Percentiles rank a stretch among this genome's conserved stretches.
Evolutionary conservation across 2,888 invertebrate genomes (phyloP).

Genomic region (Macrostomum cliftonense): DNA sequence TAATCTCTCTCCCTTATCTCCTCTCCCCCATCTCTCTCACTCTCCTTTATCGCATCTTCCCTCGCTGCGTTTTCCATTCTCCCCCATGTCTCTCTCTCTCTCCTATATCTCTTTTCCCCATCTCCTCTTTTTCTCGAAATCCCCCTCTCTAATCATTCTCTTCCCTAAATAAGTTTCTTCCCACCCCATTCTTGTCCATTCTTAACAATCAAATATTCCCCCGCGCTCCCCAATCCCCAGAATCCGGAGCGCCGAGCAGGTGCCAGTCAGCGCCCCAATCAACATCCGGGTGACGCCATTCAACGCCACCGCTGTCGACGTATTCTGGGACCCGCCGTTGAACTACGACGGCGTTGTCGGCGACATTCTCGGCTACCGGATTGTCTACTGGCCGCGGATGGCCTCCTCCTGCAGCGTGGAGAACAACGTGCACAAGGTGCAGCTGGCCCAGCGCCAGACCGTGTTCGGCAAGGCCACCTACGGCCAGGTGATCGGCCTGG

Average conservation of each 20-base stretch:
- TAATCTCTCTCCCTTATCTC: no score
- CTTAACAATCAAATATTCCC: no score
- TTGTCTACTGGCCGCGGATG: slow-evolving; percentile 9
- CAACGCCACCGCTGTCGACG: slow-evolving; percentile 77
- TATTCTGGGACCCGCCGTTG: slow-evolving; percentile 52
- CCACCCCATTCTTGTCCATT: no score
- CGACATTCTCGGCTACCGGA: slow-evolving; percentile 10
- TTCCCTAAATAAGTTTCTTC: no score
- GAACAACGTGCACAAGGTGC: slow-evolving; percentile 4
- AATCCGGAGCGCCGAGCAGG: slow-evolving; percentile 13
- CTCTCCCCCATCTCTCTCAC: no score
- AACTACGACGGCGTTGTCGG: slow-evolving; percentile 3
- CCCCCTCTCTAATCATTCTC: no score
- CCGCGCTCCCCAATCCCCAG: neutral
- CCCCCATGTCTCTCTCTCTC: no score
- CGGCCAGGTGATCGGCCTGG: slow-evolving; percentile 72
- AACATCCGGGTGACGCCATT: slow-evolving; percentile 56
- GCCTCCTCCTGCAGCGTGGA: neutral
- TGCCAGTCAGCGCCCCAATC: slow-evolving; percentile 54
- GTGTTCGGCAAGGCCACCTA: slow-evolving; percentile 39
- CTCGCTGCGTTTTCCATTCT: no score
- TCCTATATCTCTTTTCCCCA: no score
- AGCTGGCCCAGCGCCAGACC: slow-evolving; percentile 8
- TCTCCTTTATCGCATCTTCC: no score
- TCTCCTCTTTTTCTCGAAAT: no score